Evolutionary conservation across 1,140 invertebrate species (phyloP).

Genomic region (Campoletis sonorensis): DNA sequence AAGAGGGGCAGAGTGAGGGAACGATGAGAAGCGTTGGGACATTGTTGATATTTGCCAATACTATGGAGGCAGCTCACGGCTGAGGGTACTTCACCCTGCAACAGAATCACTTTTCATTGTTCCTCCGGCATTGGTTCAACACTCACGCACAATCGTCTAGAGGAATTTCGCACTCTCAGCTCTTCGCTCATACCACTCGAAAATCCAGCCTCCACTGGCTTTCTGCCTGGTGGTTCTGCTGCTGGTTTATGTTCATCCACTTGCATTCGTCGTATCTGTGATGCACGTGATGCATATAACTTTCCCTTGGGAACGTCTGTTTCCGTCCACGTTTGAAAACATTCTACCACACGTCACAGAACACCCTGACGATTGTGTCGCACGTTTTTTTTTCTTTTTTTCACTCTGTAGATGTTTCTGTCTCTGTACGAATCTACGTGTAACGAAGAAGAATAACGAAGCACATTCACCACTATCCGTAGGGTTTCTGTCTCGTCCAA

Average conservation of each 20-base stretch:
- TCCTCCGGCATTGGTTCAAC: constrained; percentile 22
- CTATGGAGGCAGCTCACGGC: background rate
- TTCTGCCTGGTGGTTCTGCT: too few relatives aligned
- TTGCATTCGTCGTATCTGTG: background rate
- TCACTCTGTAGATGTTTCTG: background rate
- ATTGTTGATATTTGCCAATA: constrained; percentile 23
- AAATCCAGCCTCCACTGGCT: background rate
- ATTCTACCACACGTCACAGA: background rate
- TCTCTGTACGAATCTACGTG: background rate
- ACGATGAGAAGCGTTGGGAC: background rate
- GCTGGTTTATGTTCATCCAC: background rate
- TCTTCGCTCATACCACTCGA: background rate
- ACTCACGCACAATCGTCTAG: constrained; percentile 36
- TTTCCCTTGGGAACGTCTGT: background rate
- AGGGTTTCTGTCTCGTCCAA: background rate
- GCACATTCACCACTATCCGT: background rate
- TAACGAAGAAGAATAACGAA: background rate
- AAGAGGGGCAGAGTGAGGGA: background rate
- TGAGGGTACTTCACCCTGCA: background rate
- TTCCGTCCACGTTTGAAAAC: background rate
- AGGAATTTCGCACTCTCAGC: constrained; percentile 26
- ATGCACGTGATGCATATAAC: background rate
- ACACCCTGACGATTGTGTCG: background rate
- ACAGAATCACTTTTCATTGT: constrained; percentile 16
- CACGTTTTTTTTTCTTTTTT: background rate